phyloP scores from a whole-genome alignment of 2,888 invertebrate species.

The Tachina fera region DNA sequence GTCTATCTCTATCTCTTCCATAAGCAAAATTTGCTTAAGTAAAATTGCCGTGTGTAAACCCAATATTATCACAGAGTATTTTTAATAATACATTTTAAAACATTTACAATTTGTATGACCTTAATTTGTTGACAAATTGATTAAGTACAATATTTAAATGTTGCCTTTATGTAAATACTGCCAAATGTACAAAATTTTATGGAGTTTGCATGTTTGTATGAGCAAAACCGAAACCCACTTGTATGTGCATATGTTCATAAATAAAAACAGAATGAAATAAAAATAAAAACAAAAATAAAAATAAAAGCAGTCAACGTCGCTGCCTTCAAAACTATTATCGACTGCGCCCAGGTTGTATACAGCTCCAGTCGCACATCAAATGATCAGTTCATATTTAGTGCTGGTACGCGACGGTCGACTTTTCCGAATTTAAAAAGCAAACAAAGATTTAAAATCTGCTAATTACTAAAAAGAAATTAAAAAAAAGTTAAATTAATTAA shows the following conservation, averaged over 20 bases:
- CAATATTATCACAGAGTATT: neutral
- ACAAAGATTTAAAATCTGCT: slow-evolving; percentile 45
- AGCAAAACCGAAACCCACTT: slow-evolving; percentile 63
- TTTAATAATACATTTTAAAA: neutral
- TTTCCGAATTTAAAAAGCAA: slow-evolving; percentile 68
- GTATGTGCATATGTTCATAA: slow-evolving; percentile 42
- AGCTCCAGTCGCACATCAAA: slow-evolving; percentile 73
- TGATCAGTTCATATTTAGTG: slow-evolving; percentile 82
- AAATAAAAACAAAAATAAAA: slow-evolving; percentile 25
- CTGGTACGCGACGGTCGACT: slow-evolving; percentile 80
- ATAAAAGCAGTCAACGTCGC: slow-evolving; percentile 40
- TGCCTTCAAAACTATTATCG: slow-evolving; percentile 50
- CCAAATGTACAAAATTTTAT: slow-evolving; percentile 33
- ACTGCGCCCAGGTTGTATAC: slow-evolving; percentile 70
- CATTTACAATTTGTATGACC: too few species aligned
- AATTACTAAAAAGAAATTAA: slow-evolving; percentile 41
- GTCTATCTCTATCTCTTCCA: too few species aligned
- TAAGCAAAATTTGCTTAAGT: too few species aligned
- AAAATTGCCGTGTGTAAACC: too few species aligned
- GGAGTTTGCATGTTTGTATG: slow-evolving; percentile 26
- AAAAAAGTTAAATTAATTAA: slow-evolving; percentile 36
- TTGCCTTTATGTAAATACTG: slow-evolving; percentile 42
- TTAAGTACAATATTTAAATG: neutral
- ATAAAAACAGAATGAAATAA: slow-evolving; percentile 33
- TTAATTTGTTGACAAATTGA: too few species aligned